Evolutionary conservation across 1,140 invertebrate genomes (phyloP).

Genomic region (Drosophila yakuba): DNA sequence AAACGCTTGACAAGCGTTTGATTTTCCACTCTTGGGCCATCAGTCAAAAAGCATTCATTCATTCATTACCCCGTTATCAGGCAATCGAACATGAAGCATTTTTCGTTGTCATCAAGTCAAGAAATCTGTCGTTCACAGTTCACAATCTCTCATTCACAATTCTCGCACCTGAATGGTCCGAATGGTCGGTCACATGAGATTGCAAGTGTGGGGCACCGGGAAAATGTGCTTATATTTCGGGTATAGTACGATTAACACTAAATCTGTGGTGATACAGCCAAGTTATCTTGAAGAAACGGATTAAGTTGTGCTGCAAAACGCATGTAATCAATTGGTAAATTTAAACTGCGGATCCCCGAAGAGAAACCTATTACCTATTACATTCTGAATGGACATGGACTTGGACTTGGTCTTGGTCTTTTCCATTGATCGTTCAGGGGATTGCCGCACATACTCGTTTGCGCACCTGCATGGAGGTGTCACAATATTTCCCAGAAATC

Average conservation of each 20-base stretch:
- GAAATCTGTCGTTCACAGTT: conserved; percentile 20
- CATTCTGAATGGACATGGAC: not conserved
- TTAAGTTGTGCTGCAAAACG: too few relatives aligned
- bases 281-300: too few relatives aligned
- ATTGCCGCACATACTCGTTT: not conserved
- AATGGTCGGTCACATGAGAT: conserved; percentile 13
- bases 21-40: conserved; percentile 23
- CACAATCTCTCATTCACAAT: conserved; percentile 45
- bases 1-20: conserved; percentile 9
- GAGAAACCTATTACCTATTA: too few relatives aligned
- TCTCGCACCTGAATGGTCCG: conserved; percentile 17
- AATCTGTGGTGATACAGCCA: not conserved
- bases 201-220: not conserved
- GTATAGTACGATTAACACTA: not conserved
- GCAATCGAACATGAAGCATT: conserved; percentile 23
- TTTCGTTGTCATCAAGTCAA: not conserved
- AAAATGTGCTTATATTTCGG: not conserved
- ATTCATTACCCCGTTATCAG: conserved; percentile 40
- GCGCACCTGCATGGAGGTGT: conserved; percentile 40
- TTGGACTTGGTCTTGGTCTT: not conserved
- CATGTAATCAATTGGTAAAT: too few relatives aligned
- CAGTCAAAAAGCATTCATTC: conserved; percentile 10
- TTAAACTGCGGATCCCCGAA: too few relatives aligned
- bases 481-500: conserved; percentile 71
- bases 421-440: not conserved